A percentile compares a stretch with the other conserved stretches of the same genome.
These are phyloP conservation scores for Oreochromis aureus DNA, from an alignment of 2,113 vertebrate genomes.

Conservation along the genomic window DNA sequence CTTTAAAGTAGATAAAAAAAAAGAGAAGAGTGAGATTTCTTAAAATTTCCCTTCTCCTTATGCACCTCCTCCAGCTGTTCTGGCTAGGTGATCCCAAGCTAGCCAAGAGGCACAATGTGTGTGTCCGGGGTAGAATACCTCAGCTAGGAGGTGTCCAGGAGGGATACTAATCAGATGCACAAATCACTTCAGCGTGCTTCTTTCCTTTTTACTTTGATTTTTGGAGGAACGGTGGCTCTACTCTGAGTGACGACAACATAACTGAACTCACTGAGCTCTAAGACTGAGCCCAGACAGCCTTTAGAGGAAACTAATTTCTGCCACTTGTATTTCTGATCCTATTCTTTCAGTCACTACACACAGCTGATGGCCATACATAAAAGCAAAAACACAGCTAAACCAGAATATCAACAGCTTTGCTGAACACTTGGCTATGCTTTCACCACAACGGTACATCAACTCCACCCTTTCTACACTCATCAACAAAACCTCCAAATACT, in stretches of 20 bases:
- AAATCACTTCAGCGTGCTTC: rapidly evolving
- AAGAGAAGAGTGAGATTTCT: not conserved
- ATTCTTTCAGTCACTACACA: not conserved
- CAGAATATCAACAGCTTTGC: not conserved
- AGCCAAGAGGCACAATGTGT: not conserved
- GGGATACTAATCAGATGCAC: not conserved
- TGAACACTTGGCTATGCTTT: too few relatives aligned
- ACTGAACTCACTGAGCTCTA: not conserved
- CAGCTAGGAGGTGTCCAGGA: not conserved
- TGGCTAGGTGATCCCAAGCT: not conserved
- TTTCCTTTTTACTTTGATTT: not conserved
- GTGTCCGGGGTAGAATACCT: not conserved
- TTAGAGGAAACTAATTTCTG: not conserved
- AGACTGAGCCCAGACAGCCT: not conserved
- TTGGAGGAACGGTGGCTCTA: not conserved
- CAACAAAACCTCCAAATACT: not conserved
- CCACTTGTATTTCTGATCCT: not conserved
- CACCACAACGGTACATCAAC: rapidly evolving
- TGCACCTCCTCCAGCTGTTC: rapidly evolving
- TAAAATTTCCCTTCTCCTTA: rapidly evolving
- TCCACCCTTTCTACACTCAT: rapidly evolving
- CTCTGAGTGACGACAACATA: not conserved
- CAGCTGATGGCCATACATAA: not conserved
- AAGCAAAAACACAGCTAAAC: not conserved
- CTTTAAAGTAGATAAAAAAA: not conserved